Base-by-base conservation (phyloP, 2,113 vertebrate species). In the Panthera tigris region DNA sequence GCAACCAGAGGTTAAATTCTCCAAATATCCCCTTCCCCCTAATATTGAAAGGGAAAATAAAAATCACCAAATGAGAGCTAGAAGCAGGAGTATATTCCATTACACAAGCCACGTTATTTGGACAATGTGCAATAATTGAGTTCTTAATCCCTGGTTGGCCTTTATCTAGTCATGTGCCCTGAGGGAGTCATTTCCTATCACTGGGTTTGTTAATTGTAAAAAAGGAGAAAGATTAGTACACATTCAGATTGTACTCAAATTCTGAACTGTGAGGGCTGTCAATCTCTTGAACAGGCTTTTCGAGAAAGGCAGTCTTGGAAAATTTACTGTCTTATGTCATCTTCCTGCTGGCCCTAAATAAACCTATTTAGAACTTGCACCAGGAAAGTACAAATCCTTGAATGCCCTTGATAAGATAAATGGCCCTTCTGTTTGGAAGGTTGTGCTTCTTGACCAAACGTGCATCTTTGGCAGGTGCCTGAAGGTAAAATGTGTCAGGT, bases 351-450 rank as follows among this genome's bases (percentile, higher is more conserved):
- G 73, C 33, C 63, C 74, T 83, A 87, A 86, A 31, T 86, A 96
- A 95, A 85, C 84, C 52, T 83, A 48, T 55, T 95, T 68, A 84
- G 52, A 91, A 87, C 33, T 69, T 71, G 23, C 7, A 79, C 52
- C 52, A 61, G 63, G 45, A n/a, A 31, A 81, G 63, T 50, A 39
- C 31, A 84, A 55, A 65, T 84, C 71, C 66, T 95, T 95, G 89
- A 73, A 89, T 89, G 65, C 36, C 68, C 83, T 89, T 96, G 79
- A n/a, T 93, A 86, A 95, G 82, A 94, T 45, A 89, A 95, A 96
- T 76, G 45, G 9, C 19, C n/a, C 61, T 97, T 91, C 82, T 71
- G 9, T 93, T 78, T 86, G 36, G 66, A 91, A 95, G 66, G 52
- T 12, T 95, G 36, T 94, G 25, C 78, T 97, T 69, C 74, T 96